Evolutionary conservation across 2,888 invertebrate species (phyloP), one percentile per base, ranked within the genome.

Genomic region (Eupeodes luniger): DNA sequence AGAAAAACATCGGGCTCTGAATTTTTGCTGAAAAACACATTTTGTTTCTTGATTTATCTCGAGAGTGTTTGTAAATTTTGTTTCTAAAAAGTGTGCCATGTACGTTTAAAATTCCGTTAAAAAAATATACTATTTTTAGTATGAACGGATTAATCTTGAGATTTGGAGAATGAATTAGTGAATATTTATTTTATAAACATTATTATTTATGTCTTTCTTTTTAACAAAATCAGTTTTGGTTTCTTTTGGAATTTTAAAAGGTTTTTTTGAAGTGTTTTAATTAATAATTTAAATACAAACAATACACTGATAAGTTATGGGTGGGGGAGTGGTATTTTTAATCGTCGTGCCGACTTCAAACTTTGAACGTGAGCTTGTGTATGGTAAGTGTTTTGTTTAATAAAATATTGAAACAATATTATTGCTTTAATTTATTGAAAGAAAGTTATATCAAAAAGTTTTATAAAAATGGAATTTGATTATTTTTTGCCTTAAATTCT

Each of bases 291-390:
- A 34, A 57, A 5, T 57, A 53, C n/a, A 51, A 7, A 51, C n/a
- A 7, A 19, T 12, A 14, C 27, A 10, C 19, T 12, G 34, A 9
- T 34, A 61, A 67, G 91, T 91, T 88, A 95, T 95, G 95, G 94
- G 95, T 76, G 96, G 75, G 66, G 88, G 96, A 89, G 96, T 96
- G 7, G 94, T 96, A 85, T 96, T 96, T 91, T 92, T 96, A 80
- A 95, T 96, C 84, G 96, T 95, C 91, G 95, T 96, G 90, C 96
- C 96, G 10, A 96, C 96, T 83, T 94, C 95, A 78, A 96, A 95
- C 91, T 95, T 95, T 91, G 96, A 96, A 92, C 95, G 96, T 91
- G 94, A 93, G 90, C 90, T 94, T 89, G 90, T 92, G 90, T 92
- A 92, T 90, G 93, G 94, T 93, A 91, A 91, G 93, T 91, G 79